phyloP scores from a whole-genome alignment of 2,888 invertebrate species.

The Tipula helvola region DNA sequence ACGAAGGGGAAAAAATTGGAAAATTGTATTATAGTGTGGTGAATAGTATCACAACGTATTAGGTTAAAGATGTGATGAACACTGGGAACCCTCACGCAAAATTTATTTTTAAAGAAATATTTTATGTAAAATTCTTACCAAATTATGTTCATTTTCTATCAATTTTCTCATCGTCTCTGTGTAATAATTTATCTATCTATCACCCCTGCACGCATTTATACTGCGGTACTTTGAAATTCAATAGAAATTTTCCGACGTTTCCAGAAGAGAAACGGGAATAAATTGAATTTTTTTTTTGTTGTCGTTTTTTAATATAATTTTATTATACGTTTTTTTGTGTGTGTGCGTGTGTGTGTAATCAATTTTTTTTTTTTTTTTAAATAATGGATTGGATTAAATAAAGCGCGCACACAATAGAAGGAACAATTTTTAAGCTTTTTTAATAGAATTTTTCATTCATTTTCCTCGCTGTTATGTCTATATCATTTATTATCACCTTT shows the following conservation, averaged over 20 bases:
- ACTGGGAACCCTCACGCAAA: background rate
- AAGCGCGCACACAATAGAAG: background rate
- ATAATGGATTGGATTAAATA: slow-evolving; percentile 1
- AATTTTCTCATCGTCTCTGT: background rate
- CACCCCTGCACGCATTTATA: background rate
- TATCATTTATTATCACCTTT: slow-evolving; percentile 4
- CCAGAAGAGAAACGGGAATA: background rate
- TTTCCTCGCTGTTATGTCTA: background rate
- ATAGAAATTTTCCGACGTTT: background rate
- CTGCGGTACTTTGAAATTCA: background rate
- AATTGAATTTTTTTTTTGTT: background rate
- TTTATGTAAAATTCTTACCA: background rate
- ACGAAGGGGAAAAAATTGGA: background rate
- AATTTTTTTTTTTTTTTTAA: background rate
- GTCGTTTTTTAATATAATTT: background rate
- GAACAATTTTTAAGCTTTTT: background rate
- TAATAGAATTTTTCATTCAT: background rate
- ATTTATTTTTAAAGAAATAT: background rate
- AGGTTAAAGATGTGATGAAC: background rate
- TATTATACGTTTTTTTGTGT: background rate
- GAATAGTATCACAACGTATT: background rate
- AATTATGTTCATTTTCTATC: background rate
- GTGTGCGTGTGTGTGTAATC: background rate
- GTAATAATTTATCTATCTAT: background rate
- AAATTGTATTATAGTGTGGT: background rate